Evolutionary conservation across 1,140 invertebrate species (phyloP).

Genomic region (Eumaeus atala): DNA sequence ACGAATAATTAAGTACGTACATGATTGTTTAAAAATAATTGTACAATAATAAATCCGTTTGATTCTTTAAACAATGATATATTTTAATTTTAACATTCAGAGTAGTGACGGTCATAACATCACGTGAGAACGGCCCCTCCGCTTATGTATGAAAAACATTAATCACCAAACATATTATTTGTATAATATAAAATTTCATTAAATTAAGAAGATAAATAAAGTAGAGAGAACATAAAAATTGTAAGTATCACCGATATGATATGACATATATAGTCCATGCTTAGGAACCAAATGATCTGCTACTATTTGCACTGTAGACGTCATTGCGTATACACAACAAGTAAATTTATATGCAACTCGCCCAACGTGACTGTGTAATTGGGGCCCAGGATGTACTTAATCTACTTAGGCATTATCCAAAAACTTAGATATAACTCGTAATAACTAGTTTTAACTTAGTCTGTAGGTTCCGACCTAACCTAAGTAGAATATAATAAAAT

Average conservation of each 20-base stretch:
- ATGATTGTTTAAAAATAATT: slow-evolving; percentile 1
- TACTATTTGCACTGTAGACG: slow-evolving; percentile 5
- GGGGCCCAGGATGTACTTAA: background rate
- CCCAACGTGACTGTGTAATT: background rate
- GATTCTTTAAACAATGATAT: background rate
- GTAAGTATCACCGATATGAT: slow-evolving; percentile 8
- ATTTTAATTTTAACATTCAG: background rate
- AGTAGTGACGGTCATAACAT: background rate
- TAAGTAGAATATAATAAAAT: slow-evolving; percentile 16
- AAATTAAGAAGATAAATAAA: slow-evolving; percentile 1
- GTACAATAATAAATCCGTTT: slow-evolving; percentile 4
- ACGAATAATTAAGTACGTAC: slow-evolving; percentile 10
- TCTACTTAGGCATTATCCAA: background rate
- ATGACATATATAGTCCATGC: background rate
- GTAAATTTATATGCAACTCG: slow-evolving; percentile 3
- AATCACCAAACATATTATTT: slow-evolving; percentile 18
- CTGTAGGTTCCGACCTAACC: slow-evolving; percentile 3
- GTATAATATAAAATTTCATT: slow-evolving; percentile 10
- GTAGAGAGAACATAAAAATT: slow-evolving; percentile 4
- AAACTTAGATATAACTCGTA: slow-evolving; percentile 2
- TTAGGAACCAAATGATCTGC: background rate
- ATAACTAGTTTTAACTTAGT: slow-evolving; percentile 6
- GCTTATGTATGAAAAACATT: slow-evolving; percentile 5
- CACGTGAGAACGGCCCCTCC: background rate
- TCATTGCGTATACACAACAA: slow-evolving; percentile 2